A percentile compares a stretch with the other conserved stretches of the same genome.
Conservation (phyloP, 2,888 invertebrate species). For the Scaptodrosophila latifasciaeformis region DNA sequence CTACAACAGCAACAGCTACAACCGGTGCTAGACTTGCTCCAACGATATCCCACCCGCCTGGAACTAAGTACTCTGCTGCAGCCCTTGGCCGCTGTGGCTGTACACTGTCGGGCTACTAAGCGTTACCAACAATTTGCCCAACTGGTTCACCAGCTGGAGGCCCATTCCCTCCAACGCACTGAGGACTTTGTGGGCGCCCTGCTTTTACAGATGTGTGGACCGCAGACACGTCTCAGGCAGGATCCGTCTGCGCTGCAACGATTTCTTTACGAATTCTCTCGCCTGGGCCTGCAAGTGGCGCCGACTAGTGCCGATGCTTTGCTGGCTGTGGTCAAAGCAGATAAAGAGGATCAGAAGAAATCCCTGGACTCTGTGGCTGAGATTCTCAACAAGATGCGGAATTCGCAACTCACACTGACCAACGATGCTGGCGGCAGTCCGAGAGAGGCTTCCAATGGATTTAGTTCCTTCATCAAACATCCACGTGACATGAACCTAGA, state of each 20-base stretch:
- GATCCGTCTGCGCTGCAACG: constrained; percentile 74
- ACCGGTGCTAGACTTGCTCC: constrained; percentile 40
- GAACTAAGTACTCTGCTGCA: constrained; percentile 76
- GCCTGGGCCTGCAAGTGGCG: constrained; percentile 74
- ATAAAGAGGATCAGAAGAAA: constrained; percentile 5
- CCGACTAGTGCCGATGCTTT: constrained; percentile 76
- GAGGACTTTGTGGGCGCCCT: constrained; percentile 79
- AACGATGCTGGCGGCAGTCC: constrained; percentile 18
- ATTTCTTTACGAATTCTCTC: constrained; percentile 75
- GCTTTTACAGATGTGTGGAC: constrained; percentile 76
- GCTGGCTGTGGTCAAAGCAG: constrained; percentile 28
- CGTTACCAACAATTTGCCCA: constrained; percentile 76
- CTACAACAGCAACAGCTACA: constrained; percentile 54
- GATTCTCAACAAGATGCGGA: constrained; percentile 72
- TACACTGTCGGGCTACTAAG: constrained; percentile 72
- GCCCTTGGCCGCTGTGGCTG: constrained; percentile 76
- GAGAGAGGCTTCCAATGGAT: constrained; percentile 29
- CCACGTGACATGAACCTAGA: constrained; percentile 80
- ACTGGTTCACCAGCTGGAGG: constrained; percentile 76
- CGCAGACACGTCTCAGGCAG: constrained; percentile 73
- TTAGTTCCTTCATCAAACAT: constrained; percentile 75
- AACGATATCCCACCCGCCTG: constrained; percentile 76
- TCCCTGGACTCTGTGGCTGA: constrained; percentile 52
- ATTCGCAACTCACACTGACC: constrained; percentile 68
- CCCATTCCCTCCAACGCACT: constrained; percentile 74